Base-by-base conservation (phyloP, 2,113 vertebrate species). In the Vidua chalybeata region DNA sequence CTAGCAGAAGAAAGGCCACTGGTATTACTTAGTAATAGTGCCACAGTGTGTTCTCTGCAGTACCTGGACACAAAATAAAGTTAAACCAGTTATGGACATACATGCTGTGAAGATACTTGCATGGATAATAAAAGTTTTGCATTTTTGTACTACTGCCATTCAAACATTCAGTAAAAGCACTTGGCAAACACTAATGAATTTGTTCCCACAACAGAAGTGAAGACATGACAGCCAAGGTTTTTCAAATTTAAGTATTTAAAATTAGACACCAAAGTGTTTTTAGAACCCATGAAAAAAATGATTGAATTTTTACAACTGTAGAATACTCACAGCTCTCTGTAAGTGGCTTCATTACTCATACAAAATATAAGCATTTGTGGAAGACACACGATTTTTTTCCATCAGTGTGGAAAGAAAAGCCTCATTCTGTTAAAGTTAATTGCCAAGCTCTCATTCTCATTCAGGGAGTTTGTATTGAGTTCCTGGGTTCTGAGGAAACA, bases 241-340 rank as follows among this genome's bases (percentile, higher is more conserved):
- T 91, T 82, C 78, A 89, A 33, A 79, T 84, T 61, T 75, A 84
- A 91, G 24, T 80, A n/a, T 81, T 45, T 87, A 51, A 73, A 92
- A 94, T 94, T 84, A 84, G 79, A 90, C 95, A 91, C 74, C 19
- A 11, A 93, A 96, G 84, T 66, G 58, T 21, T 91, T 96, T 95
- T 80, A 89, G 78, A 91, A 66, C 35, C n/a, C 27, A 2, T 75
- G 49, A 69, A 85, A 67, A 91, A 93, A 87, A 61, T 52, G 18
- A 91, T 69, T 62, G 23, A n/a, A 73, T 83, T 96, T 94, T 95
- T 91, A 90, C 49, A 54, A 49, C 66, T 89, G 26, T 51, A 35
- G 46, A 73, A 79, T 78, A 45, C 14, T 86, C 64, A 54, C 17
- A 76, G 66, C 54, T 93, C 84, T 93, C 91, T 77, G 82, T 75